These are phyloP conservation scores for Clunio marinus DNA, from an alignment of 2,888 invertebrate genomes.

Conservation along the genomic window DNA sequence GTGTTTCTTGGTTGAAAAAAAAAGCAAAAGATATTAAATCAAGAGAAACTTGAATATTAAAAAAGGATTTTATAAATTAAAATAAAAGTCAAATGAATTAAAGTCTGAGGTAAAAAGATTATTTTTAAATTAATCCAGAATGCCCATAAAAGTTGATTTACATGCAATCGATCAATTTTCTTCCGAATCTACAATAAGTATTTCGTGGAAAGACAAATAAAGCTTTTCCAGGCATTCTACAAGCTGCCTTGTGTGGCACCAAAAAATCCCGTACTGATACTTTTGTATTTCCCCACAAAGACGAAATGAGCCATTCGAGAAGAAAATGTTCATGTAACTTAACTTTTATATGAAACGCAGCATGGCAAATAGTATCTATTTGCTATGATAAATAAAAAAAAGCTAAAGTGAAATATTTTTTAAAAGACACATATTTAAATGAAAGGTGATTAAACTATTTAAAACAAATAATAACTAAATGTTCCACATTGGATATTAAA, in stretches of 20 bases:
- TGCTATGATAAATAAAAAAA: constrained; percentile 4
- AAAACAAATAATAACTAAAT: constrained; percentile 23
- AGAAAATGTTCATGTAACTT: constrained; percentile 34
- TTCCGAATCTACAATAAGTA: not conserved
- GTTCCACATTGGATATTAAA: constrained; percentile 38
- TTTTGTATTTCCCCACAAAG: constrained; percentile 11
- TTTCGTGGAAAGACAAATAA: not conserved
- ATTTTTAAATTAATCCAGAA: constrained; percentile 31
- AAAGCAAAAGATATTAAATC: not conserved
- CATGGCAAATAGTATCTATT: constrained; percentile 37
- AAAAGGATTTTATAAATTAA: constrained; percentile 37
- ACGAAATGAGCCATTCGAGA: not conserved
- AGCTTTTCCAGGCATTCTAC: not conserved
- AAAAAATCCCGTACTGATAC: constrained; percentile 8
- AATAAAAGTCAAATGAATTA: constrained; percentile 32
- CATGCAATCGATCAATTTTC: constrained; percentile 19
- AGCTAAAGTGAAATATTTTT: constrained; percentile 27
- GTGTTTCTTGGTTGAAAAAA: constrained; percentile 14
- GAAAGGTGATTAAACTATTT: constrained; percentile 1
- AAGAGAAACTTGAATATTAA: constrained; percentile 2
- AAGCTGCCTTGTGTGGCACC: not conserved
- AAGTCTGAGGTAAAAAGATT: constrained; percentile 34
- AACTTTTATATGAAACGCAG: constrained; percentile 24
- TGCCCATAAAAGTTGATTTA: constrained; percentile 30
- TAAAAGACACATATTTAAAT: constrained; percentile 11